phyloP scores from a whole-genome alignment of 1,140 invertebrate species.

The Orchestia grillus region DNA sequence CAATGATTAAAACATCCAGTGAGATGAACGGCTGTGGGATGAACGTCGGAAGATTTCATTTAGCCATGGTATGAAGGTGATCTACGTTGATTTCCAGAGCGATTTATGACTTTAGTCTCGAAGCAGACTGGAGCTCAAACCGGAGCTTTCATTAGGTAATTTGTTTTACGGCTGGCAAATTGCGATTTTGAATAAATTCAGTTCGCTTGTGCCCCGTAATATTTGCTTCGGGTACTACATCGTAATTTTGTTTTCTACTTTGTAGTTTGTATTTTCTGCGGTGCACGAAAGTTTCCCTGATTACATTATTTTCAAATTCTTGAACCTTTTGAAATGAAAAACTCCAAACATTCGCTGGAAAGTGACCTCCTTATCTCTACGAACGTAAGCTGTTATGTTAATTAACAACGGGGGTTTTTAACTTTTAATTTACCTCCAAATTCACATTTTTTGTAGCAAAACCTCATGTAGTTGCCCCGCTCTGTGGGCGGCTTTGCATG shows the following conservation, averaged over 20 bases:
- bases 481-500: not conserved
- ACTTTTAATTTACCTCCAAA: not conserved
- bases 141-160: not conserved
- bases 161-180: not conserved
- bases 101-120: conserved; percentile 21
- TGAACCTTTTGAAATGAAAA: not conserved
- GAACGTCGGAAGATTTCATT: conserved; percentile 43
- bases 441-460: not conserved
- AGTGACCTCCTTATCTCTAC: not conserved
- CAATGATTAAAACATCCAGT: conserved; percentile 22
- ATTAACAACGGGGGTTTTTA: not conserved
- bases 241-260: not conserved
- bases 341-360: not conserved
- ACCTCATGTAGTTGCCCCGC: not conserved
- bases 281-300: not conserved
- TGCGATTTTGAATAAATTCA: not conserved
- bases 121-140: not conserved
- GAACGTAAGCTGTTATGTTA: not conserved
- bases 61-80: conserved; percentile 33
- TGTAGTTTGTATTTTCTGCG: not conserved
- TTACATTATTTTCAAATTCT: not conserved
- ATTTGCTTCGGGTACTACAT: not conserved
- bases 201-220: not conserved
- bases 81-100: conserved; percentile 31
- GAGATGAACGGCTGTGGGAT: conserved; percentile 16